Percentiles rank a stretch among this genome's conserved stretches.
Conservation (phyloP, 2,888 invertebrate species). For the Sympetrum striolatum region DNA sequence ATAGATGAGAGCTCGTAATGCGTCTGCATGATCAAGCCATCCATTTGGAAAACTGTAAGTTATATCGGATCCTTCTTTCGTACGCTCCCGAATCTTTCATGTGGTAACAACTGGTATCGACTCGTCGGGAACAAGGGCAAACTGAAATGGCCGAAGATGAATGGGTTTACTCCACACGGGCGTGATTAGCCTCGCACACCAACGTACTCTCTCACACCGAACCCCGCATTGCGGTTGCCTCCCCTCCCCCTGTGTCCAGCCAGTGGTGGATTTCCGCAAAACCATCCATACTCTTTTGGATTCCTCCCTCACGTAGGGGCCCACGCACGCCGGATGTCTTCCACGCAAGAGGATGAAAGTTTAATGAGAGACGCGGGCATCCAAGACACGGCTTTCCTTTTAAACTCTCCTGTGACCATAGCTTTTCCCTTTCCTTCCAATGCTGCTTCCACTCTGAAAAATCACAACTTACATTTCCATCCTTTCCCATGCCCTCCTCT, state of each 20-base stretch:
- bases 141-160: conserved; percentile 17
- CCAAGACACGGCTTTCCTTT: conserved; percentile 31
- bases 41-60: too few species aligned
- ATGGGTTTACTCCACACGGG: conserved; percentile 24
- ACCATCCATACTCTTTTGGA: neutral
- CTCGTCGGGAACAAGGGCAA: conserved; percentile 10
- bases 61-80: neutral
- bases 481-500: neutral
- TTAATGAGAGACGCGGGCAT: conserved; percentile 9
- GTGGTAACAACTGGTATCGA: conserved; percentile 29
- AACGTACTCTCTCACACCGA: neutral
- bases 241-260: neutral
- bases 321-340: neutral
- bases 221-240: conserved; percentile 19
- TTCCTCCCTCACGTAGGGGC: neutral
- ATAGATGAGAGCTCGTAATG: too few species aligned
- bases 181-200: conserved; percentile 27
- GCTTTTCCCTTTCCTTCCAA: neutral
- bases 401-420: conserved; percentile 5
- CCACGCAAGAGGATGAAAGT: conserved; percentile 22
- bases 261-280: neutral
- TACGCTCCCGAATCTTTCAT: neutral
- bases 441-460: neutral
- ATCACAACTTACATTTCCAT: neutral
- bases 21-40: too few species aligned